A percentile compares a stretch with the other conserved stretches of the same genome.
Evolutionary conservation across 1,140 invertebrate genomes (phyloP).

Genomic region (Bombus confusus): DNA sequence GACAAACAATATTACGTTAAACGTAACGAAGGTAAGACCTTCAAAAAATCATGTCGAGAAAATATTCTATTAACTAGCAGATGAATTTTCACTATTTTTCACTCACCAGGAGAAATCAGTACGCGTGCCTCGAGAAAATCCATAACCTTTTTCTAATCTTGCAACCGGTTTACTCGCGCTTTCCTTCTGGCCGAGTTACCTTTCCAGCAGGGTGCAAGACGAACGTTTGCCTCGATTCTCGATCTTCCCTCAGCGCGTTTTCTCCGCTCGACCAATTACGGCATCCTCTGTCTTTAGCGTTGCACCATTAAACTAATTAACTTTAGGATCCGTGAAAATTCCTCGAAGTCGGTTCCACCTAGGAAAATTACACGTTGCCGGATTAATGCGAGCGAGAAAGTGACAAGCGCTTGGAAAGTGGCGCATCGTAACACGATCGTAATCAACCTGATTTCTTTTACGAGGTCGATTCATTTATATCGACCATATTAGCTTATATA

Average conservation of each 20-base stretch:
- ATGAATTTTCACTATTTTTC: constrained; percentile 44
- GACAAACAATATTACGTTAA: too few species aligned
- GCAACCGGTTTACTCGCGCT: constrained; percentile 44
- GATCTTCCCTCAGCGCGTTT: constrained; percentile 32
- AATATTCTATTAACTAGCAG: neutral
- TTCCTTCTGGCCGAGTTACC: constrained; percentile 34
- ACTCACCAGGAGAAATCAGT: constrained; percentile 27
- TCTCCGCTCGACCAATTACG: constrained; percentile 48
- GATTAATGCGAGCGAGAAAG: constrained; percentile 42
- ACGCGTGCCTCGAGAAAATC: constrained; percentile 39
- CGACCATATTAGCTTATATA: too few species aligned
- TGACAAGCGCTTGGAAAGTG: constrained; percentile 13
- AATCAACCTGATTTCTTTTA: too few species aligned
- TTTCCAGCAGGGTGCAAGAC: neutral
- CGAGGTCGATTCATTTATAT: too few species aligned
- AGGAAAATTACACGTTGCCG: constrained; percentile 12
- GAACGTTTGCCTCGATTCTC: neutral
- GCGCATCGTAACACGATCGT: neutral
- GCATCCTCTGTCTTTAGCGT: neutral
- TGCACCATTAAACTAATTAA: constrained; percentile 25
- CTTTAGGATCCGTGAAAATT: neutral
- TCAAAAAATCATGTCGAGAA: neutral
- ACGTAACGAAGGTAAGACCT: too few species aligned
- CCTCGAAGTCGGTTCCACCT: neutral
- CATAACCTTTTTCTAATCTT: constrained; percentile 23